Evolutionary conservation across 2,113 vertebrate genomes (phyloP).

Genomic region (Nestor notabilis): DNA sequence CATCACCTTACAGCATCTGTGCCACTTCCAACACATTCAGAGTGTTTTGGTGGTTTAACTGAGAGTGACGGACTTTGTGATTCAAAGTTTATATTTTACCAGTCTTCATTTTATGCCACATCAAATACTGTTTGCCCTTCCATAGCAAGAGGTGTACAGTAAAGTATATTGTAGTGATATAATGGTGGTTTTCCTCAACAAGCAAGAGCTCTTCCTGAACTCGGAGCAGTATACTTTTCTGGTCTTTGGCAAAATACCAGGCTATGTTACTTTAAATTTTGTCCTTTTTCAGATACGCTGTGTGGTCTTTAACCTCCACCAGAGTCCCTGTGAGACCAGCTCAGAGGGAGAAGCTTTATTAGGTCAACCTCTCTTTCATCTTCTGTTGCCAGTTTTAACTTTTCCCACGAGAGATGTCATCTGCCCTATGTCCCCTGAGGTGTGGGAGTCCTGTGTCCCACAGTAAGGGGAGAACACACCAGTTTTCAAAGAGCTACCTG

Average conservation of each 20-base stretch:
- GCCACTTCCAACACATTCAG: neutral
- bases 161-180: neutral
- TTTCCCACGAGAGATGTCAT: neutral
- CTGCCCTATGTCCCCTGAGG: neutral
- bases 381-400: neutral
- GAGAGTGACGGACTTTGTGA: neutral
- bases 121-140: neutral
- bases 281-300: neutral
- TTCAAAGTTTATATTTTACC: neutral
- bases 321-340: neutral
- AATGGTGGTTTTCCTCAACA: neutral
- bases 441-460: neutral
- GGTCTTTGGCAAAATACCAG: neutral
- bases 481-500: neutral
- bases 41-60: neutral
- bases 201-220: neutral
- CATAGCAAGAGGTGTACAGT: neutral
- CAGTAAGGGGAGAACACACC: neutral
- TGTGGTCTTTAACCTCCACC: neutral
- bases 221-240: neutral
- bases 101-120: neutral
- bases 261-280: neutral
- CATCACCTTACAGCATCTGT: rapidly evolving
- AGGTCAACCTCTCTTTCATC: neutral
- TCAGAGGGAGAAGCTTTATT: neutral